These are phyloP conservation scores for Myotis planiceps DNA, from an alignment of 2,797 vertebrate species.

Conservation along the genomic window DNA sequence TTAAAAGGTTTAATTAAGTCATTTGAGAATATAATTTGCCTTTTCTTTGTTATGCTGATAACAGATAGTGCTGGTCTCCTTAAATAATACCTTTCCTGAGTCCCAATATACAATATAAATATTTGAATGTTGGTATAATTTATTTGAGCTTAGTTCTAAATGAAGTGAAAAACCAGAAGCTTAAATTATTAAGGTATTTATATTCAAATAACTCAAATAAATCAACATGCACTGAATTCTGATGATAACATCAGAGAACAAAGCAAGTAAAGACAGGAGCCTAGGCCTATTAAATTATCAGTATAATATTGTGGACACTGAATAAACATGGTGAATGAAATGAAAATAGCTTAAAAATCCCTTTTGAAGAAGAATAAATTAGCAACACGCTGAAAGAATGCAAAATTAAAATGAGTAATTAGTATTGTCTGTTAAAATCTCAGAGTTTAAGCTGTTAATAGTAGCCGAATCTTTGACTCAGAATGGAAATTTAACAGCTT, in stretches of 20 bases:
- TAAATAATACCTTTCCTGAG: constrained; percentile 71
- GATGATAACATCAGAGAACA: constrained; percentile 65
- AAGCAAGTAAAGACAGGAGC: constrained; percentile 63
- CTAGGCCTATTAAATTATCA: constrained; percentile 52
- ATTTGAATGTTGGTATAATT: constrained; percentile 74
- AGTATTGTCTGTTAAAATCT: constrained; percentile 75
- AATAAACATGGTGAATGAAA: neutral
- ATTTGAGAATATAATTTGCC: neutral
- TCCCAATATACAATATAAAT: constrained; percentile 66
- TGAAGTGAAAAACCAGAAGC: constrained; percentile 73
- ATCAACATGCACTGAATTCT: constrained; percentile 35
- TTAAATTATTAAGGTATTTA: constrained; percentile 71
- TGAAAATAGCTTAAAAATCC: neutral
- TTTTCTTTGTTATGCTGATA: constrained; percentile 74
- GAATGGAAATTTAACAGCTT: constrained; percentile 83
- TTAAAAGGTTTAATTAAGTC: neutral
- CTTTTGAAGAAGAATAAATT: constrained; percentile 78
- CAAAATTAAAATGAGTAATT: constrained; percentile 81
- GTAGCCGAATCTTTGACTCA: constrained; percentile 81
- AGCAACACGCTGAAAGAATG: constrained; percentile 79
- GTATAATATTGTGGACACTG: neutral
- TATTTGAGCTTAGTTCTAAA: constrained; percentile 78
- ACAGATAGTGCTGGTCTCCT: constrained; percentile 63
- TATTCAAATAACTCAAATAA: constrained; percentile 57
- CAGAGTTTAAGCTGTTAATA: constrained; percentile 76